Conservation (phyloP, 2,113 vertebrate genomes). For the Typhlomys cinereus region DNA sequence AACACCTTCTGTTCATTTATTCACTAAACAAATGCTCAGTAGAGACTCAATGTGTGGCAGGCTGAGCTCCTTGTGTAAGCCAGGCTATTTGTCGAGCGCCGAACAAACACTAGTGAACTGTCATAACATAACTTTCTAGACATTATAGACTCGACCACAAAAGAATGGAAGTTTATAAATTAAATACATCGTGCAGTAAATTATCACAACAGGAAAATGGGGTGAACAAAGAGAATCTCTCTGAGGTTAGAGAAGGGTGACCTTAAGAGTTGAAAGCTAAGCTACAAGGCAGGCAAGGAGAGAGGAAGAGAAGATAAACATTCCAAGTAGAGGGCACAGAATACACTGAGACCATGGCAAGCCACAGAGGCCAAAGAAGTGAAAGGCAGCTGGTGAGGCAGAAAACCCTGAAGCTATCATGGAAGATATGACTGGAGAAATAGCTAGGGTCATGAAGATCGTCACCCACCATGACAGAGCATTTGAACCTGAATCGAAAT, state of each 20-base stretch:
- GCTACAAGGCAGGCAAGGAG: neutral
- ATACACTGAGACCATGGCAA: too few species aligned
- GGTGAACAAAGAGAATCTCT: neutral
- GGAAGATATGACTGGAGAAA: neutral
- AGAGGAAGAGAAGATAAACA: neutral
- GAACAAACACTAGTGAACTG: neutral
- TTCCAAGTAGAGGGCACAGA: too few species aligned
- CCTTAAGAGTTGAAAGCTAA: neutral
- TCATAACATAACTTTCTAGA: neutral
- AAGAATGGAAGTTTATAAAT: neutral
- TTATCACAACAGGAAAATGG: neutral
- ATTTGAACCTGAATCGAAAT: constrained; percentile 22
- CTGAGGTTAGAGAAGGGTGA: neutral
- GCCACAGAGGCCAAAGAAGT: neutral
- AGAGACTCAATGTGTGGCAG: neutral
- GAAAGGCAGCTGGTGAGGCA: neutral
- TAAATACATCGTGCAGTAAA: neutral
- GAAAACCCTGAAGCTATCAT: neutral
- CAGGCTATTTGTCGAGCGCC: neutral
- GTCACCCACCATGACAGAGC: neutral
- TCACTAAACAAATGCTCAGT: neutral
- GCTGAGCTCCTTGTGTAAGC: neutral
- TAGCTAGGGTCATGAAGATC: neutral
- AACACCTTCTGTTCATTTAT: neutral
- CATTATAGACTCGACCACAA: neutral